These are phyloP conservation scores for Hipparchia sbordonii DNA, from an alignment of 2,888 invertebrate species.

Conservation along the genomic window DNA sequence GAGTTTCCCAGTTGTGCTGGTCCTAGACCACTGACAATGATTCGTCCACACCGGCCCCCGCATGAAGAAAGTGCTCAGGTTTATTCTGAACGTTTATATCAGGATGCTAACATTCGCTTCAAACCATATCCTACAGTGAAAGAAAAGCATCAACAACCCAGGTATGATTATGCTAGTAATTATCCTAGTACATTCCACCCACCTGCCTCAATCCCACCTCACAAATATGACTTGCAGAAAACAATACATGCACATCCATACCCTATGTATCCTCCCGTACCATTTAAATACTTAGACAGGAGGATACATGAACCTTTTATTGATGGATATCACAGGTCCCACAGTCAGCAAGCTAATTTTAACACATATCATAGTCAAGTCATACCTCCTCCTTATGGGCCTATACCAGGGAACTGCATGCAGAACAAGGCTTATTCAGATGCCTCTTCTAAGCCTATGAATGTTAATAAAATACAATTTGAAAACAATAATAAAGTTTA, in stretches of 20 bases:
- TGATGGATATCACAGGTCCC: conserved; percentile 67
- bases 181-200: conserved; percentile 69
- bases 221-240: conserved; percentile 72
- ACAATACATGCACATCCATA: conserved; percentile 62
- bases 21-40: conserved; percentile 59
- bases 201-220: conserved; percentile 57
- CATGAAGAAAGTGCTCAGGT: conserved; percentile 64
- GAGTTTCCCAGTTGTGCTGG: conserved; percentile 67
- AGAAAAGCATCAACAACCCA: conserved; percentile 68
- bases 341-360: conserved; percentile 59
- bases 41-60: conserved; percentile 58
- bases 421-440: conserved; percentile 68
- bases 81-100: conserved; percentile 66
- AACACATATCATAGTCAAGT: conserved; percentile 66
- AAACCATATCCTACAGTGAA: conserved; percentile 74
- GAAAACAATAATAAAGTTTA: conserved; percentile 64
- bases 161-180: conserved; percentile 77
- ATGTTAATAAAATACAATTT: conserved; percentile 65
- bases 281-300: conserved; percentile 68
- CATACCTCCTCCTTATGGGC: conserved; percentile 65
- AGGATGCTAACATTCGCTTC: conserved; percentile 66
- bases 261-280: conserved; percentile 61
- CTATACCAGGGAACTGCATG: conserved; percentile 59
- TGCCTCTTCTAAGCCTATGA: conserved; percentile 55
- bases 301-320: conserved; percentile 62